A percentile compares a stretch with the other conserved stretches of the same genome.
Conservation (phyloP, 2,888 invertebrate species). For the Callimorpha dominula region DNA sequence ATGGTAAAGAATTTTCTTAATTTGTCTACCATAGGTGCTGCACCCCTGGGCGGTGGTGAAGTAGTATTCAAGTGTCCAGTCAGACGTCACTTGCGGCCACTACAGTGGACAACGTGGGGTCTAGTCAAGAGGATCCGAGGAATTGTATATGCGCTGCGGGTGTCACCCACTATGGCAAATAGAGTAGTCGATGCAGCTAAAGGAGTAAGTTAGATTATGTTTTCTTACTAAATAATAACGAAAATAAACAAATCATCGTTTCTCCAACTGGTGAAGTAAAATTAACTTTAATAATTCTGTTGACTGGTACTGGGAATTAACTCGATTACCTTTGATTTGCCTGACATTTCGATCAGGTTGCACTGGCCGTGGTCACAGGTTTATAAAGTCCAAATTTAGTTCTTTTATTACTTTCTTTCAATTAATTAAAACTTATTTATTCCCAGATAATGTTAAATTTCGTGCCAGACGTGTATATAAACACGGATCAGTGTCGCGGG, state of each 20-base stretch:
- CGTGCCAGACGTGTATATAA: constrained; percentile 97
- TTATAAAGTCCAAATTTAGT: too few species aligned
- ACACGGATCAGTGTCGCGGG: constrained; percentile 96
- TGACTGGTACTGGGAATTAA: too few species aligned
- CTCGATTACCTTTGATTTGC: too few species aligned
- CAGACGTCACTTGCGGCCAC: constrained; percentile 92
- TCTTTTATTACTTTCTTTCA: too few species aligned
- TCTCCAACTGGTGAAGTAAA: background rate
- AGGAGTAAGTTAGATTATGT: constrained; percentile 79
- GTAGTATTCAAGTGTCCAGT: constrained; percentile 96
- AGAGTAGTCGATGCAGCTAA: constrained; percentile 97
- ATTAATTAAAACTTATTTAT: background rate
- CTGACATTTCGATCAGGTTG: too few species aligned
- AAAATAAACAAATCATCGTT: too few species aligned
- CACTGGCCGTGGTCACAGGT: too few species aligned
- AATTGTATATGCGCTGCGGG: constrained; percentile 94
- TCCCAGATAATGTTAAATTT: constrained; percentile 92
- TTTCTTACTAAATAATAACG: too few species aligned
- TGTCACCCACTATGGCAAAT: constrained; percentile 97
- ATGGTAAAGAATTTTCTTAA: background rate
- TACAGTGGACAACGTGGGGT: constrained; percentile 93
- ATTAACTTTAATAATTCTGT: background rate
- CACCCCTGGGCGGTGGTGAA: constrained; percentile 97
- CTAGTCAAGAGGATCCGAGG: constrained; percentile 98
- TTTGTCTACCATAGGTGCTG: constrained; percentile 85